Conservation (phyloP, 30 jellyfish, hydroid and myxozoan genomes). For the Turritopsis rubra region DNA sequence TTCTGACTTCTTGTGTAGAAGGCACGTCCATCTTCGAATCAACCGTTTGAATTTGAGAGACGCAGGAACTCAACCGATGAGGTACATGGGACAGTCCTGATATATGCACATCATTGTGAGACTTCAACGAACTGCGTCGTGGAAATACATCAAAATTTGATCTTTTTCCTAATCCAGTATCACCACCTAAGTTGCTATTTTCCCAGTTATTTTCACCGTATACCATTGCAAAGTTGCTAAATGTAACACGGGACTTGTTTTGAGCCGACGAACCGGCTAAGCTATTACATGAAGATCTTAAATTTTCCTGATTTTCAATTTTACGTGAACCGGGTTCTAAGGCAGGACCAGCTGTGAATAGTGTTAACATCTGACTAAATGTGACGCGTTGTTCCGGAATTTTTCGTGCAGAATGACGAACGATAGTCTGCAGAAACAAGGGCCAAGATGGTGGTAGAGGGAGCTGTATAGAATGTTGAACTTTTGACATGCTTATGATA, state of each 20-base stretch:
- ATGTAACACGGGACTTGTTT: not conserved
- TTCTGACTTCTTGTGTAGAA: not conserved
- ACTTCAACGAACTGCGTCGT: not conserved
- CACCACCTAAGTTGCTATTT: not conserved
- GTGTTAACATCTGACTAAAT: not conserved
- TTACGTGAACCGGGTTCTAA: not conserved
- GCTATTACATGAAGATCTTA: not conserved
- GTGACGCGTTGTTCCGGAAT: not conserved
- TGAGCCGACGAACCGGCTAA: not conserved
- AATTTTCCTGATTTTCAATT: not conserved
- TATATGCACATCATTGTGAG: not conserved
- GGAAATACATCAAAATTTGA: not conserved
- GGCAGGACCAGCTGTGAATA: not conserved
- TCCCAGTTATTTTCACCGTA: not conserved
- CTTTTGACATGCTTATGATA: not conserved
- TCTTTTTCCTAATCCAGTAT: not conserved
- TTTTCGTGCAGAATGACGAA: not conserved
- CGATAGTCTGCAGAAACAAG: not conserved
- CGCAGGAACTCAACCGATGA: not conserved
- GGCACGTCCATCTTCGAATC: not conserved
- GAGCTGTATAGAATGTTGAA: not conserved
- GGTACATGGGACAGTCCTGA: not conserved
- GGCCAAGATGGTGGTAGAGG: slow-evolving; percentile 3
- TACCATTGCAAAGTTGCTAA: not conserved
- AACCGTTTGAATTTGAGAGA: not conserved